These are phyloP conservation scores for Octodonta nipae DNA, from an alignment of 2,888 invertebrate species.

Conservation along the genomic window DNA sequence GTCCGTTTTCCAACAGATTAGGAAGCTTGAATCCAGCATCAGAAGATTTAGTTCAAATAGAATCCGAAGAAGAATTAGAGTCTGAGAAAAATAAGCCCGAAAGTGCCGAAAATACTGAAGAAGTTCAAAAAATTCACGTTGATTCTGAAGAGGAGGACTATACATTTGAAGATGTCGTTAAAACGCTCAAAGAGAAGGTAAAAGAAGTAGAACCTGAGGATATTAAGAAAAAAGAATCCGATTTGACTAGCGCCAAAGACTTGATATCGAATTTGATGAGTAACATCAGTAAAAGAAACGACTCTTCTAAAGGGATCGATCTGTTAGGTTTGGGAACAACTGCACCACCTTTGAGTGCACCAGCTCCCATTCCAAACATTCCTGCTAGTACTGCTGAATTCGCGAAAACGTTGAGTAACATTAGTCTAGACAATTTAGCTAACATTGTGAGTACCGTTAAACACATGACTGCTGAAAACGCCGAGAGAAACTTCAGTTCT, in stretches of 20 bases:
- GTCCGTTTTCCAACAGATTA: conserved; percentile 39
- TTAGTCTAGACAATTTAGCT: conserved; percentile 24
- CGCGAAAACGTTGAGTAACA: conserved; percentile 18
- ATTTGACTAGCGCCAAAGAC: conserved; percentile 44
- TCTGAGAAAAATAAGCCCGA: conserved; percentile 11
- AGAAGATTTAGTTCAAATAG: conserved; percentile 16
- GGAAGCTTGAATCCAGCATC: conserved; percentile 33
- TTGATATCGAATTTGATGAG: conserved; percentile 52
- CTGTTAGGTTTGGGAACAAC: conserved; percentile 15
- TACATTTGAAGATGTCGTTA: conserved; percentile 69
- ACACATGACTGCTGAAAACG: too few species aligned
- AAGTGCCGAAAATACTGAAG: conserved; percentile 13
- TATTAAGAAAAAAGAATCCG: conserved; percentile 23
- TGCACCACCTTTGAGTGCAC: conserved; percentile 3
- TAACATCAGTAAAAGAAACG: conserved; percentile 18
- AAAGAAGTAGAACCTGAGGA: conserved; percentile 47
- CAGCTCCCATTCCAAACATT: conserved; percentile 9
- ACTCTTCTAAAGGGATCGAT: conserved; percentile 10
- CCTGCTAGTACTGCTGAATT: conserved; percentile 19
- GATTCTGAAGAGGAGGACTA: conserved; percentile 68
- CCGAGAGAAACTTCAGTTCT: too few species aligned
- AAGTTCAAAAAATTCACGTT: conserved; percentile 29
- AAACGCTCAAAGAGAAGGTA: conserved; percentile 61
- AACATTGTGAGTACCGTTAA: conserved; percentile 26
- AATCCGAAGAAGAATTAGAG: conserved; percentile 12